phyloP scores from a whole-genome alignment of 2,113 vertebrate species.

The Oenanthe melanoleuca region DNA sequence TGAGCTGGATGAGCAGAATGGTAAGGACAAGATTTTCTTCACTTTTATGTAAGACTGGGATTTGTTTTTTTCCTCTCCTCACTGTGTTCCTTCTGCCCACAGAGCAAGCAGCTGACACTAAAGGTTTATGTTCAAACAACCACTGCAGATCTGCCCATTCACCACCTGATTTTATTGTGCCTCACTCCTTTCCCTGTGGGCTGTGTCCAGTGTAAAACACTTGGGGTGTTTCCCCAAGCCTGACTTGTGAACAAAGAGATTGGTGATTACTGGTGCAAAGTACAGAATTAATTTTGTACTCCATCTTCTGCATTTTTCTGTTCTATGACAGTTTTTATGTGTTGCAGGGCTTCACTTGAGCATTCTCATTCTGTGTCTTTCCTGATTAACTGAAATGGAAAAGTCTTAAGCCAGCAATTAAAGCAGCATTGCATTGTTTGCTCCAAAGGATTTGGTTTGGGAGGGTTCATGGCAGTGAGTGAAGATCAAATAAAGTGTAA shows the following conservation, averaged over 20 bases:
- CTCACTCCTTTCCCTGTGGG: fast-evolving
- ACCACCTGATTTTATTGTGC: not conserved
- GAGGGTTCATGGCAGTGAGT: not conserved
- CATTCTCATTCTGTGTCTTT: not conserved
- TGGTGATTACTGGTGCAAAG: not conserved
- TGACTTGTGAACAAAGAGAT: not conserved
- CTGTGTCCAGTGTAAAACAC: fast-evolving
- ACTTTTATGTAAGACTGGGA: not conserved
- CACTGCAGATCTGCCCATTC: fast-evolving
- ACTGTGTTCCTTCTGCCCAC: not conserved
- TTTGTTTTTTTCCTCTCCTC: not conserved
- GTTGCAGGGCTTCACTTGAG: not conserved
- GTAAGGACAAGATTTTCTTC: conserved; percentile 73
- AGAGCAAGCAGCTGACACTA: not conserved
- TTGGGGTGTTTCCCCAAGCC: not conserved
- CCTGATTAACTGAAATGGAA: not conserved
- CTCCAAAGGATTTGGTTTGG: not conserved
- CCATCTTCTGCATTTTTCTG: fast-evolving
- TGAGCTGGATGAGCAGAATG: conserved; percentile 95
- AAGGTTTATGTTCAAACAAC: fast-evolving
- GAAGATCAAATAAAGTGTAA: not conserved
- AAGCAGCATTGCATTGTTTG: not conserved
- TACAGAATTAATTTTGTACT: not conserved
- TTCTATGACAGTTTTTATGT: not conserved
- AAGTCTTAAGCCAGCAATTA: not conserved